Evolutionary conservation across 2,888 invertebrate species (phyloP), one percentile per base, ranked within the genome.

Genomic region (Meiosimyza platycephala): DNA sequence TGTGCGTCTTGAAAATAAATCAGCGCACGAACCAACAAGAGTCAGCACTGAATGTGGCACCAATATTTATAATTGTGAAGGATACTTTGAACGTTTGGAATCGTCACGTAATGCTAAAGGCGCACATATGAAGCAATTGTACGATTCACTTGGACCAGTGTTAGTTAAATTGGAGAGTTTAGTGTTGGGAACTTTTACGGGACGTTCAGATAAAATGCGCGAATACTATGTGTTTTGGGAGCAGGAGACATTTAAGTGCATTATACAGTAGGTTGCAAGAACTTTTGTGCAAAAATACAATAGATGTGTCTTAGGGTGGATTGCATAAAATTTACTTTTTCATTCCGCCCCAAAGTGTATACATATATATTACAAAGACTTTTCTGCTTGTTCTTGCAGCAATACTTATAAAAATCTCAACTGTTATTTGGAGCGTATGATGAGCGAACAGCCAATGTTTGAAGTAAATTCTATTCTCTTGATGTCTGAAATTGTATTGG

Each of bases 81-180:
- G 81, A 1, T 96, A 92, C 84, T 95, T 95, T 84, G 90, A 90
- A 67, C 89, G 91, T 76, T 89, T 97, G 75, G 92, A 93, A 73
- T 88, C 89, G 48, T 90, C 91, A 72, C 90, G 96, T 1, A 90
- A 91, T 0, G 91, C 92, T 72, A 91, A 93, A 65, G 88, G 93
- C 7, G 91, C 92, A 2, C 86, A 89, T 6, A 89, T 97, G 84
- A 89, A 91, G 0, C 90, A 92, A 66, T 90, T 93, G n/a, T 95
- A 95, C 83, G 91, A 93, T 62, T 93, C 94, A 0, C 89, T 95
- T 60, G 93, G 94, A 0, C 95, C 96, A 0, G 91, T 95, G 72
- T 88, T 97, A 15, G 92, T 93, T 79, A 97, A 97, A 87, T 86
- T 97, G 75, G 97, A 97, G 87, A 94, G 93, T 76, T 88, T 97